Evolutionary conservation across 2,888 invertebrate species (phyloP), one percentile per base, ranked within the genome.

Genomic region (Himalopsyche kuldschensis): DNA sequence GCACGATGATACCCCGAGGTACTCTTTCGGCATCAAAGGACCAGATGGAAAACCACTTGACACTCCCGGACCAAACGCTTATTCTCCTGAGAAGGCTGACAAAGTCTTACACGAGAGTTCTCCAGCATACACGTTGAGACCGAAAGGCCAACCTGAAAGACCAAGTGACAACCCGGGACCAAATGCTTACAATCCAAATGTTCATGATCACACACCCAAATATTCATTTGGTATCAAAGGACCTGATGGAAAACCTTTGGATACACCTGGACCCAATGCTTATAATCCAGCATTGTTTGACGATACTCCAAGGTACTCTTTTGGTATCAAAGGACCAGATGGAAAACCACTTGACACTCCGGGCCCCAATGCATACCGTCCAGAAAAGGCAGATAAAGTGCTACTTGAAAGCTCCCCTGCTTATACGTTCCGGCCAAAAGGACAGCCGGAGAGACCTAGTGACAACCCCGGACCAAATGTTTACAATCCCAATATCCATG

Each of bases 281-380:
- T 93, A 93, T 82, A 91, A 89, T 35, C 92, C 92, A 0, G 92
- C 91, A 85, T 89, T 89, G 31, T 48, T 81, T 77, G 86, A 86
- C 35, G 96, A 93, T 88, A 93, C 95, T 8, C 95, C 96, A 88
- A 94, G 96, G 84, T 91, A 93, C 63, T 95, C 94, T 87, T 95
- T 96, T 88, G 94, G 96, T 84, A 90, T 93, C 63, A 95, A 94
- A 90, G 93, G 93, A 87, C 91, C 93, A 35, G 90, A 92, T 79
- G 93, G 94, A 86, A 94, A 92, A 88, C 91, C 92, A 82, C 90
- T 89, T 87, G 91, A 92, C 80, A 92, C 92, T 31, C 94, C 94
- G 87, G 94, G 93, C 87, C 92, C 95, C 81, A 94, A 94, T 75
- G 88, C 89, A 0, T 93, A 93, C 83, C 91, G 89, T 31, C 92